Evolutionary conservation across 92 coral and sea anemone genomes (phyloP), one percentile per base, ranked within the genome.

Genomic region (Epizoanthus rinbou): DNA sequence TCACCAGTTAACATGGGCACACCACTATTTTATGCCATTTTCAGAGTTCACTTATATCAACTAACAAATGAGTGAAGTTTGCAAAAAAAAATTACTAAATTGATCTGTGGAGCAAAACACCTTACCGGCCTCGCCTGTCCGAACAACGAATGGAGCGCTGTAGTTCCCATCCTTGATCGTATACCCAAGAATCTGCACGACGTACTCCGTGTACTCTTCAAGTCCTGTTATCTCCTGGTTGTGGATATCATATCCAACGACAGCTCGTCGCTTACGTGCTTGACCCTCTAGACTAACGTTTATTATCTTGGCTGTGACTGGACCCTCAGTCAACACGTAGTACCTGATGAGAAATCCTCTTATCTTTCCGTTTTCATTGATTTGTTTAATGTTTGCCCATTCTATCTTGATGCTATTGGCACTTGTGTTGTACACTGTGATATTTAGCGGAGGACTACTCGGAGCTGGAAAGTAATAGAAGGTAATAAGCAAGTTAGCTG

Each of bases 381-480:
- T 60, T 50, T 11, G 17, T 62, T 78, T 3, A 43, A 78, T 78
- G 58, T 78, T 62, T 21, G 64, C 31, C 90, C 90, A 87, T 66
- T 81, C 70, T 18, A 87, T 66, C 39, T 81, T 73, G 63, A 81
- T 81, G 13, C 85, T 87, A 43, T 84, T 80, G 24, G 68, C 19
- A 21, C 82, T 81, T 72, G 81, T 81, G 24, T 81, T 43, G 19
- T 31, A 28, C 41, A 75, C 76, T 65, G 74, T 74, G 43, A 87
- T 17, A 71, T 80, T 73, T 8, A 59, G 59, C 5, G 90, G 90
- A 52, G 82, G 82, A 43, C 65, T 25, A 41, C 72, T 71, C 13
- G 90, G 90, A 74, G 90, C 90, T 86, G 72, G 50, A 79, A 70
- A 17, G 15, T 11, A 47, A 66, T 17, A 79, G 6, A 59, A 50